Evolutionary conservation across 2,797 vertebrate species (phyloP).

Genomic region (Morus bassanus): DNA sequence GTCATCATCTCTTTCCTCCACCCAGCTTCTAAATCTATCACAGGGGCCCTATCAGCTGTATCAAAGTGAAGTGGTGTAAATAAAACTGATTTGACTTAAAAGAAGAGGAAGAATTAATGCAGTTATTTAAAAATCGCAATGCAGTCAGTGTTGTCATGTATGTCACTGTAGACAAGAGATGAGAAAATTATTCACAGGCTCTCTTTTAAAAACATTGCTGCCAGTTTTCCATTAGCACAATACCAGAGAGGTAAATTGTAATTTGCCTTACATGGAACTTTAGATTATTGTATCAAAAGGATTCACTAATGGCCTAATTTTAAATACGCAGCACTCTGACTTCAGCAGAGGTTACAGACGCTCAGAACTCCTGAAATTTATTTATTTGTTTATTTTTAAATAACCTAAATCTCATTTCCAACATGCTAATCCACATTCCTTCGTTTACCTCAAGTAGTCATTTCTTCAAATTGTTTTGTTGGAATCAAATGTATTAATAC

Average conservation of each 20-base stretch:
- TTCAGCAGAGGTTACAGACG: neutral
- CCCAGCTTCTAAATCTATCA: slow-evolving; percentile 45
- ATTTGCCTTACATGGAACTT: neutral
- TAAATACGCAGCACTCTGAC: neutral
- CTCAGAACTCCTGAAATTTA: neutral
- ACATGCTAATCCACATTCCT: neutral
- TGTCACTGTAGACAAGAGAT: neutral
- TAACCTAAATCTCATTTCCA: neutral
- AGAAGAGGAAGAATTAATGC: neutral
- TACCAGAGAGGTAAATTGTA: neutral
- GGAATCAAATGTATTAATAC: neutral
- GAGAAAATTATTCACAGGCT: neutral
- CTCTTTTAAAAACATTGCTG: neutral
- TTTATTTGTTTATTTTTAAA: neutral
- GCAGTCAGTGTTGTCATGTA: neutral
- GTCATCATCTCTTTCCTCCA: slow-evolving; percentile 18
- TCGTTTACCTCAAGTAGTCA: neutral
- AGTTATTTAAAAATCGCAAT: neutral
- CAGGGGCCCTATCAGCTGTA: slow-evolving; percentile 7
- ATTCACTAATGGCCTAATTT: neutral
- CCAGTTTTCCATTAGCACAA: neutral
- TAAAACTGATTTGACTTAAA: slow-evolving; percentile 23
- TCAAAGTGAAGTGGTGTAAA: slow-evolving; percentile 46
- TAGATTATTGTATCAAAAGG: neutral
- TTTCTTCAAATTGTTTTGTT: neutral